A percentile compares a stretch with the other conserved stretches of the same genome.
Evolutionary conservation across 2,113 vertebrate species (phyloP).

Genomic region (Oreotrochilus melanogaster): DNA sequence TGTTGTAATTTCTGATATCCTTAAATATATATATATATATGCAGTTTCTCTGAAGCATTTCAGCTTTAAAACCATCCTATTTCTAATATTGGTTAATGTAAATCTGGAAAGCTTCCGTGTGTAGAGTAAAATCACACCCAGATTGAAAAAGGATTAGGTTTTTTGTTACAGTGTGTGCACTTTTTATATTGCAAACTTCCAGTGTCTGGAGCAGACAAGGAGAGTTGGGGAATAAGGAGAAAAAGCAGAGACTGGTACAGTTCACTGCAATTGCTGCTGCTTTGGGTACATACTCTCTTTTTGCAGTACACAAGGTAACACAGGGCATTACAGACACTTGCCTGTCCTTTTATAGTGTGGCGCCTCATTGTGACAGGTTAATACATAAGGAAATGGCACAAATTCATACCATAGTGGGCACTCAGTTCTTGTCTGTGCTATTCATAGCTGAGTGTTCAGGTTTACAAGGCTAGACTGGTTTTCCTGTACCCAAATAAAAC

Average conservation of each 20-base stretch:
- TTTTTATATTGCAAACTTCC: conserved; percentile 22
- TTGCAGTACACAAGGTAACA: not conserved
- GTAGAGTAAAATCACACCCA: conserved; percentile 46
- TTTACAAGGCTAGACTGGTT: conserved; percentile 25
- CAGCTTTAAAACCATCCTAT: conserved; percentile 28
- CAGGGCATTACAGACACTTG: rapidly evolving
- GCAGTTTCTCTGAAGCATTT: conserved; percentile 28
- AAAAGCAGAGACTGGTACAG: not conserved
- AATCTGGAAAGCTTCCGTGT: conserved; percentile 52
- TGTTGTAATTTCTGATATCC: not conserved
- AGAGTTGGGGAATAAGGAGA: not conserved
- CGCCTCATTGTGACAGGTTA: not conserved
- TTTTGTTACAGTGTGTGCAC: not conserved
- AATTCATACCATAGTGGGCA: not conserved
- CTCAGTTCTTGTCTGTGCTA: not conserved
- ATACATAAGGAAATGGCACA: not conserved
- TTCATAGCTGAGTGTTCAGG: not conserved
- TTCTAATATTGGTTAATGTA: conserved; percentile 51
- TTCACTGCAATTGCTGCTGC: not conserved
- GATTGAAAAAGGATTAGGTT: conserved; percentile 59
- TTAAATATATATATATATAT: no score
- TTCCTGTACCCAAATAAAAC: conserved; percentile 6
- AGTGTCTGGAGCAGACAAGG: not conserved
- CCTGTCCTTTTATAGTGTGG: rapidly evolving
- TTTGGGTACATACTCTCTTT: not conserved